Evolutionary conservation across 1,140 invertebrate species (phyloP).

Genomic region (Holcopasites calliopsidis): DNA sequence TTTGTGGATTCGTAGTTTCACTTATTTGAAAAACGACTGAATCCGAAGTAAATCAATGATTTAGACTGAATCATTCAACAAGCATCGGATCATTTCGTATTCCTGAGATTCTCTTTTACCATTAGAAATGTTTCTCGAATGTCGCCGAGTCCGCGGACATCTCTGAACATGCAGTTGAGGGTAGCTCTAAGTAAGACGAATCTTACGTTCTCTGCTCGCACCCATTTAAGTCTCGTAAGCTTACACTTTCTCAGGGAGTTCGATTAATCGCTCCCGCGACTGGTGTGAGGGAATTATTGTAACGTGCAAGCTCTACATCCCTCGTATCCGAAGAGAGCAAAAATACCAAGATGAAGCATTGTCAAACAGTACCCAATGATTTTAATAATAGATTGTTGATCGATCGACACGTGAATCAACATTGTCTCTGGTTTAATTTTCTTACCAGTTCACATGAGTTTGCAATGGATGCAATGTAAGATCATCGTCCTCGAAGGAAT

Average conservation of each 20-base stretch:
- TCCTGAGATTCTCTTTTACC: not conserved
- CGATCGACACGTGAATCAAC: not conserved
- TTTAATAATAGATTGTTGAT: not conserved
- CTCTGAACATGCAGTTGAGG: slow-evolving; percentile 67
- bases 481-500: not conserved
- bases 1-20: too few relatives aligned
- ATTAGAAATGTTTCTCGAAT: not conserved
- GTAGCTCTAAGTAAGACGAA: slow-evolving; percentile 38
- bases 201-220: slow-evolving; percentile 14
- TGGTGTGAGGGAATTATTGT: not conserved
- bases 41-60: too few relatives aligned
- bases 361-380: not conserved
- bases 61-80: not conserved
- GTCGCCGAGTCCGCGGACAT: slow-evolving; percentile 43
- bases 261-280: slow-evolving; percentile 3
- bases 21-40: too few relatives aligned
- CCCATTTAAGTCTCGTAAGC: slow-evolving; percentile 9
- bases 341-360: not conserved
- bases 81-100: not conserved
- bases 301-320: slow-evolving; percentile 7
- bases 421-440: not conserved
- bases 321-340: slow-evolving; percentile 30
- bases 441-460: not conserved
- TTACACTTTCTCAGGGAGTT: slow-evolving; percentile 17
- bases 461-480: not conserved